These are phyloP conservation scores for Pampusana beccarii DNA, from an alignment of 2,113 vertebrate genomes.

Conservation along the genomic window DNA sequence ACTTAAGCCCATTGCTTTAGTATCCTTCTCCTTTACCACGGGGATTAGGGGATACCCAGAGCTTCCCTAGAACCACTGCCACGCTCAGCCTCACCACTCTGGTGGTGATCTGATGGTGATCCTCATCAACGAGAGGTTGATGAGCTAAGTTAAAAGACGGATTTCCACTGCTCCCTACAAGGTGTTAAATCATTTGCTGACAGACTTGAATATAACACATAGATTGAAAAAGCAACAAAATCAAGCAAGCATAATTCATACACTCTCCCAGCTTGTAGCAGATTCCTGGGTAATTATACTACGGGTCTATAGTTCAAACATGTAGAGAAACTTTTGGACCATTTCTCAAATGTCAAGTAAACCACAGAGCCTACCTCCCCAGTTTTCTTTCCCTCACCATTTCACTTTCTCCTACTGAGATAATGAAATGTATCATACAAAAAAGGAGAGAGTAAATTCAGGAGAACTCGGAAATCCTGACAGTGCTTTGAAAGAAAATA, in stretches of 20 bases:
- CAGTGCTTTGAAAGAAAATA: neutral
- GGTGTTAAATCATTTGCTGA: neutral
- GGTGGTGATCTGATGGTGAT: too few relatives aligned
- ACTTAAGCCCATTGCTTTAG: neutral
- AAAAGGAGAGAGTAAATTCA: neutral
- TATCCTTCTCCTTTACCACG: neutral
- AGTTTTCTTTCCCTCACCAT: neutral
- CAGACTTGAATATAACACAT: neutral
- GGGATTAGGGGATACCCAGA: neutral
- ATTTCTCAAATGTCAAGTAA: neutral
- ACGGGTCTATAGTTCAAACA: neutral
- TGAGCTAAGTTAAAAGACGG: neutral
- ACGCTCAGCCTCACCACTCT: neutral
- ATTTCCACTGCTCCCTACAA: neutral
- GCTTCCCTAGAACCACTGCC: neutral
- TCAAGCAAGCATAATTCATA: neutral
- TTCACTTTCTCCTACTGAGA: neutral
- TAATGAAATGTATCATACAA: neutral
- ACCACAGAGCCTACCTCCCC: neutral
- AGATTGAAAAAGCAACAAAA: neutral
- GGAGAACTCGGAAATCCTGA: neutral
- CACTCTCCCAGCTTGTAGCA: neutral
- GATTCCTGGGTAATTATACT: neutral
- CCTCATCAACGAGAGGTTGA: neutral
- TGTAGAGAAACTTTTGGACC: neutral